Evolutionary conservation across 37 sponge, comb jelly and placozoan genomes (phyloP).

Genomic region (Tethya wilhelma): DNA sequence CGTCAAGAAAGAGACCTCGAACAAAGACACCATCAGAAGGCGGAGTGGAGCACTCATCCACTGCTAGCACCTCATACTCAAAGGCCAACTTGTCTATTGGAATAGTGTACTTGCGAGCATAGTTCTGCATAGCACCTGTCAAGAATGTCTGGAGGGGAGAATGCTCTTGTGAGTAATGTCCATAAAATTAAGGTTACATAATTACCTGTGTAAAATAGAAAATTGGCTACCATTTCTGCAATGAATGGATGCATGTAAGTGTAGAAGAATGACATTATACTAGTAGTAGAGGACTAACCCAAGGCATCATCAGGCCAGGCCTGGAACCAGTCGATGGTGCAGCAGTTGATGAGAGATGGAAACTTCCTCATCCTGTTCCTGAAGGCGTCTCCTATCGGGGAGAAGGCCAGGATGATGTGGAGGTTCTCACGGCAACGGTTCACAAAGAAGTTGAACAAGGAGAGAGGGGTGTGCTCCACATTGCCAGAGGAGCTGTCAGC

Average conservation of each 20-base stretch:
- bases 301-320: slow-evolving; percentile 98
- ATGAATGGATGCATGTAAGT: too few species aligned
- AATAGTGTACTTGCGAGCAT: slow-evolving; percentile 95
- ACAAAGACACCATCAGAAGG: slow-evolving; percentile 97
- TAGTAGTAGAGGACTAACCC: slow-evolving; percentile 27
- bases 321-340: slow-evolving; percentile 99
- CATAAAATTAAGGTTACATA: too few species aligned
- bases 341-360: slow-evolving; percentile 99
- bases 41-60: slow-evolving; percentile 61
- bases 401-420: slow-evolving; percentile 97
- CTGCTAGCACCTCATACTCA: slow-evolving; percentile 88
- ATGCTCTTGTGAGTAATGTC: too few species aligned
- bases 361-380: slow-evolving; percentile 92
- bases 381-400: slow-evolving; percentile 99
- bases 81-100: slow-evolving; percentile 95
- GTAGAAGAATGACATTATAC: too few species aligned
- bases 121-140: slow-evolving; percentile 98
- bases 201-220: too few species aligned
- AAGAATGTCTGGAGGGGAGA: slow-evolving; percentile 92
- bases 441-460: slow-evolving; percentile 94
- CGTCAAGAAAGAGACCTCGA: slow-evolving; percentile 91
- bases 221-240: too few species aligned
- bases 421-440: slow-evolving; percentile 95
- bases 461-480: slow-evolving; percentile 94
- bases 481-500: slow-evolving; percentile 92